Evolutionary conservation across 2,797 vertebrate genomes (phyloP).

Genomic region (Nannoperca australis): DNA sequence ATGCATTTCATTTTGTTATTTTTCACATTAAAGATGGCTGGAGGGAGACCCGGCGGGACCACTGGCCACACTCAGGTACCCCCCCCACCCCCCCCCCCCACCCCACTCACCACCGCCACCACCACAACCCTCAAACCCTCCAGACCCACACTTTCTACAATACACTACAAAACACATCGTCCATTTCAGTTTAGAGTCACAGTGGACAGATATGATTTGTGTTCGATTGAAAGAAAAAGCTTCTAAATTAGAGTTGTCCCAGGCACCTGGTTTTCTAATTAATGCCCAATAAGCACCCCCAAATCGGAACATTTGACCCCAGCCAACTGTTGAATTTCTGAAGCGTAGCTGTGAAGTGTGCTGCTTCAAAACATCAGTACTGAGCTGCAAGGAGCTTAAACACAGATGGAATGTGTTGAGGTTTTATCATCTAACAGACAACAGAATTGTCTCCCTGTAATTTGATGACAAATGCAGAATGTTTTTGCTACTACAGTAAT

Average conservation of each 20-base stretch:
- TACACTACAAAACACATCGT: neutral
- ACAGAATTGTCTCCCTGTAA: neutral
- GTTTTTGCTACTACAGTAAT: neutral
- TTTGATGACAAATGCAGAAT: neutral
- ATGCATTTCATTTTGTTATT: conserved; percentile 60
- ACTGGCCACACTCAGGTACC: conserved; percentile 88
- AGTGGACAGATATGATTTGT: conserved; percentile 15
- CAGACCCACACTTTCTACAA: conserved; percentile 10
- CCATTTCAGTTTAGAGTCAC: neutral
- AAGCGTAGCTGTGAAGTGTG: neutral
- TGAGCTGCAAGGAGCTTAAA: neutral
- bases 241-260: neutral
- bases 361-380: neutral
- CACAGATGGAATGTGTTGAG: neutral
- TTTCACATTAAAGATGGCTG: conserved; percentile 83
- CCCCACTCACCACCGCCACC: too few relatives aligned
- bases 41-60: conserved; percentile 87
- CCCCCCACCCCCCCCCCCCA: conserved; percentile 26
- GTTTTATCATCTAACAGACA: neutral
- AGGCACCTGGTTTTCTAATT: neutral
- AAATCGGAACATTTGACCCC: neutral
- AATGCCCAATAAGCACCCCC: neutral
- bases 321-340: neutral
- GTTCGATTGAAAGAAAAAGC: neutral
- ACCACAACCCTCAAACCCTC: conserved; percentile 49